Conservation (phyloP, 2,888 invertebrate species). For the Drosophila fulvimacula region DNA sequence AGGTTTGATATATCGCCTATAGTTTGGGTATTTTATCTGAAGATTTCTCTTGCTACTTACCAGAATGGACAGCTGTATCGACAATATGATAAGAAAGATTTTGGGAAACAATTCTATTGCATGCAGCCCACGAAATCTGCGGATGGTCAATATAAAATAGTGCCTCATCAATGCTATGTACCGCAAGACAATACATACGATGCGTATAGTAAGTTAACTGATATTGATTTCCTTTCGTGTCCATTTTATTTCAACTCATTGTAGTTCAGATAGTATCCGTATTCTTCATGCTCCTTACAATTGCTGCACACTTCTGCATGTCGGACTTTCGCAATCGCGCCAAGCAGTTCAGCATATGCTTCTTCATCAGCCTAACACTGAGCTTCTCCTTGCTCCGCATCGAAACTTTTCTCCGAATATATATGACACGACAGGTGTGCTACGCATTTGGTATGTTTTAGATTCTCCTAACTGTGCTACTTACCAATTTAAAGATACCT, state of each 20-base stretch:
- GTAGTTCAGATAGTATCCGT: background rate
- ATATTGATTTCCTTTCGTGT: too few species aligned
- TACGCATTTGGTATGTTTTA: background rate
- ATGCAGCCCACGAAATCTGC: background rate
- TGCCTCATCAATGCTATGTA: background rate
- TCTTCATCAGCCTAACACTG: constrained; percentile 1
- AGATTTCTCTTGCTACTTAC: background rate
- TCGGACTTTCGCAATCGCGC: background rate
- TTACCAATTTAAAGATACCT: background rate
- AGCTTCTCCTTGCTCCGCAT: background rate
- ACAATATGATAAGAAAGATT: background rate
- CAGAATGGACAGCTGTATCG: background rate
- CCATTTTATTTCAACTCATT: too few species aligned
- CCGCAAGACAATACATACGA: background rate
- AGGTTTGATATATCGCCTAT: background rate
- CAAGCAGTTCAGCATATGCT: background rate
- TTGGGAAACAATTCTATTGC: background rate
- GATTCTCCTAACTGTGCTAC: too few species aligned
- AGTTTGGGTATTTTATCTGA: background rate
- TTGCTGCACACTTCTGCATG: background rate
- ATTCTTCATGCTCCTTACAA: background rate
- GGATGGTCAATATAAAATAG: background rate
- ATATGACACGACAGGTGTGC: background rate
- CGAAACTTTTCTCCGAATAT: background rate
- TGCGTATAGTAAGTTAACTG: background rate